phyloP scores from a whole-genome alignment of 2,797 vertebrate species.

The Mormyrus hasselquistii region DNA sequence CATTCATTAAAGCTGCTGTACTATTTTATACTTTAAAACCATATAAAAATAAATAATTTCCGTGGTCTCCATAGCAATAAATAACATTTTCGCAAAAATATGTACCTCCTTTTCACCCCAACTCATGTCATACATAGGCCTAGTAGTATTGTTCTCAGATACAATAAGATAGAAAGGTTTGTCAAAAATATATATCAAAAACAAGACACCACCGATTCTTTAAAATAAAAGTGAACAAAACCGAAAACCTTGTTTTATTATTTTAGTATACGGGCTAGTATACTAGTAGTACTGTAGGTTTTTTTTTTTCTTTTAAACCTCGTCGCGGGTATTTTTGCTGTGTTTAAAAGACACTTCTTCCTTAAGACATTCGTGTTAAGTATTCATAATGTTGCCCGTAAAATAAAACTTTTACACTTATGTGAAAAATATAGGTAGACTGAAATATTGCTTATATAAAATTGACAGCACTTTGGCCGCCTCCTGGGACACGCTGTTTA shows the following conservation, averaged over 20 bases:
- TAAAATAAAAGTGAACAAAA: neutral
- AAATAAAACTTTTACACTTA: neutral
- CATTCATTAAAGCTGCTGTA: neutral
- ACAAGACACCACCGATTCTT: neutral
- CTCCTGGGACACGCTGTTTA: conserved; percentile 31
- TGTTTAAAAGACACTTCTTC: neutral
- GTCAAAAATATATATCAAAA: neutral
- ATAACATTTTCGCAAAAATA: neutral
- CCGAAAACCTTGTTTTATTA: neutral
- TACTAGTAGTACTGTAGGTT: too few species aligned
- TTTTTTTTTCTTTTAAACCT: neutral
- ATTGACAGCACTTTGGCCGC: conserved; percentile 46
- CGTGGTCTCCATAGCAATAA: neutral
- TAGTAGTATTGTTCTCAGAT: neutral
- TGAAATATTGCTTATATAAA: conserved; percentile 31
- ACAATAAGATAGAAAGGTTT: neutral
- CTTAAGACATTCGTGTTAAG: neutral
- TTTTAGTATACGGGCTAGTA: neutral
- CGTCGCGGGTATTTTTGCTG: neutral
- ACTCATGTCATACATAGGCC: neutral
- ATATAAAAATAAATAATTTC: neutral
- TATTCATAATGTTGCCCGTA: neutral
- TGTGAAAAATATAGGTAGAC: conserved; percentile 1
- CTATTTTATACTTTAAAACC: neutral
- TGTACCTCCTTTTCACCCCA: neutral